Conservation (phyloP, 2,888 invertebrate genomes). For the Dolomedes plantarius region DNA sequence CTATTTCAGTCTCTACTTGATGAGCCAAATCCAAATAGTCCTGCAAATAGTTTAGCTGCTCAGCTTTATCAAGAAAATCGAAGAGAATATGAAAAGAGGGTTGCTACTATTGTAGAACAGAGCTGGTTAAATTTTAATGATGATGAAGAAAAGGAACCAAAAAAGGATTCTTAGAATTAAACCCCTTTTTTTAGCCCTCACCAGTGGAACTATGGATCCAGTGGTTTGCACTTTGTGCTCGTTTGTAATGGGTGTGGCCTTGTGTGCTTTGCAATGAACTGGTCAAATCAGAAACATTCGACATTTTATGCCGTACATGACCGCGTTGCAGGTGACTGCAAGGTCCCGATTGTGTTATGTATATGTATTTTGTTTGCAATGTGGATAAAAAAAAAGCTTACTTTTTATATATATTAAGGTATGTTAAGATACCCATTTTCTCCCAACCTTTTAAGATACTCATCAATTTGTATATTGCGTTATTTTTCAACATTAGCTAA, state of each 20-base stretch:
- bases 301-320: constrained; percentile 65
- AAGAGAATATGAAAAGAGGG: constrained; percentile 80
- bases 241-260: constrained; percentile 69
- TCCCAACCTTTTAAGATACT: constrained; percentile 58
- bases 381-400: constrained; percentile 52
- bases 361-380: constrained; percentile 70
- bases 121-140: constrained; percentile 77
- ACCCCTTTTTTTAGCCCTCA: constrained; percentile 46
- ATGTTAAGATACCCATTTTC: constrained; percentile 57
- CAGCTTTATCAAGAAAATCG: constrained; percentile 80
- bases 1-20: constrained; percentile 79
- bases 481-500: constrained; percentile 46
- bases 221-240: constrained; percentile 68
- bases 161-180: constrained; percentile 73
- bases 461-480: constrained; percentile 70
- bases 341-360: constrained; percentile 68
- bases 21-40: constrained; percentile 81
- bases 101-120: constrained; percentile 80
- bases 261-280: constrained; percentile 69
- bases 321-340: constrained; percentile 66
- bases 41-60: constrained; percentile 80
- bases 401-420: constrained; percentile 71
- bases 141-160: constrained; percentile 73
- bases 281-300: constrained; percentile 50
- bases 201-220: constrained; percentile 52